These are phyloP conservation scores for Cephus runcator DNA, from an alignment of 2,888 invertebrate species.

Conservation along the genomic window DNA sequence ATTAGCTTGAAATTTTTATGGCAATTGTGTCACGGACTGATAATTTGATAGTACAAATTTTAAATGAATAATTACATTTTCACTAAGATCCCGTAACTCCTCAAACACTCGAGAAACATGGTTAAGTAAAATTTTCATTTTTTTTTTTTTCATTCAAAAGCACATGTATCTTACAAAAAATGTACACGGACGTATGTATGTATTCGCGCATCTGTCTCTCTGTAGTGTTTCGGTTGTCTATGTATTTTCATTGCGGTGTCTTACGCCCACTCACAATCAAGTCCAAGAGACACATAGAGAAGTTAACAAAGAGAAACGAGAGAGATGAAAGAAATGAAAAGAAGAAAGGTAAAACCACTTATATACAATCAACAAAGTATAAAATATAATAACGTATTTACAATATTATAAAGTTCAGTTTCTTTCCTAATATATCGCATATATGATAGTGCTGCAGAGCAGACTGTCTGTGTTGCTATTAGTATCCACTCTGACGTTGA, in stretches of 20 bases:
- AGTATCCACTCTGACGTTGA: constrained; percentile 4
- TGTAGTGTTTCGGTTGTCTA: background rate
- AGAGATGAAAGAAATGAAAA: background rate
- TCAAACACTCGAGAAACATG: background rate
- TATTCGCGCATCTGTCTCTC: background rate
- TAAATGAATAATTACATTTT: no score
- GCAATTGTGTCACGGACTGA: no score
- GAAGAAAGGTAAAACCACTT: constrained; percentile 22
- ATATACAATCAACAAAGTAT: constrained; percentile 41
- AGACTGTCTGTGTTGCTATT: constrained; percentile 28
- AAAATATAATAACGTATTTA: constrained; percentile 44
- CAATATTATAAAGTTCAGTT: constrained; percentile 38
- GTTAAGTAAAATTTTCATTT: constrained; percentile 7
- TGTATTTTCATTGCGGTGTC: background rate
- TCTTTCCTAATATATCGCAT: constrained; percentile 16
- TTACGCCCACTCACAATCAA: background rate
- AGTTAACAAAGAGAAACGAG: background rate
- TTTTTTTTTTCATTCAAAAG: background rate
- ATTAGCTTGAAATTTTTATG: no score
- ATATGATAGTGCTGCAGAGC: constrained; percentile 24
- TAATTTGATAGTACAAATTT: no score
- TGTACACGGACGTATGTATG: background rate
- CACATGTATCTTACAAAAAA: constrained; percentile 15
- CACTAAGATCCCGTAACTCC: background rate
- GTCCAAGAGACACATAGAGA: constrained; percentile 16